A percentile compares a stretch with the other conserved stretches of the same genome.
These are phyloP conservation scores for Drosophila teissieri DNA, from an alignment of 1,140 invertebrate species.

Conservation along the genomic window DNA sequence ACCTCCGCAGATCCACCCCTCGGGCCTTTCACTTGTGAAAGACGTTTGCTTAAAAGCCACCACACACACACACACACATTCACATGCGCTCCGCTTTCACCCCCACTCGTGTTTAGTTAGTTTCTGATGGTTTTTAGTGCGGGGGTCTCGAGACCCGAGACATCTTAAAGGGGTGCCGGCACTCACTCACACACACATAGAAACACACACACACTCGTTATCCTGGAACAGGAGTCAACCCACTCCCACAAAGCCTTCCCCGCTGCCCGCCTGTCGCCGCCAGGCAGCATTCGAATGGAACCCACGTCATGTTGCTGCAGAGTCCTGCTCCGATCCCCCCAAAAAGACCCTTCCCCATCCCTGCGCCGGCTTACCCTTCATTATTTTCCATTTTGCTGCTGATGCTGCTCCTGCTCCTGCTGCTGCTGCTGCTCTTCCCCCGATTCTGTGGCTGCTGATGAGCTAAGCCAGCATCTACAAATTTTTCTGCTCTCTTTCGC, in stretches of 20 bases:
- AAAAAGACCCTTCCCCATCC: conserved; percentile 1
- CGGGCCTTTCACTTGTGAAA: conserved; percentile 77
- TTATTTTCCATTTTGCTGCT: conserved; percentile 55
- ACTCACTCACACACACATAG: conserved; percentile 22
- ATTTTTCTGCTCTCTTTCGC: conserved; percentile 65
- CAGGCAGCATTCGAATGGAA: conserved; percentile 77
- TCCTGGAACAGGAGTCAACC: conserved; percentile 21
- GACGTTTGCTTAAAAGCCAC: conserved; percentile 82
- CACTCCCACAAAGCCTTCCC: conserved; percentile 6
- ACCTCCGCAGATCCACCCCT: conserved; percentile 32
- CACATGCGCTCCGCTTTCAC: conserved; percentile 12
- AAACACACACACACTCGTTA: neutral
- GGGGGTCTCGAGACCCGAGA: conserved; percentile 53
- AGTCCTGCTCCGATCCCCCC: conserved; percentile 17
- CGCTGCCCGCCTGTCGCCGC: conserved; percentile 59
- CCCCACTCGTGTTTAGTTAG: conserved; percentile 70
- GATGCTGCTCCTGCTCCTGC: conserved; percentile 1
- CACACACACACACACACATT: conserved; percentile 37
- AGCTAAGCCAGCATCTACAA: conserved; percentile 63
- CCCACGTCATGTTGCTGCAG: conserved; percentile 64
- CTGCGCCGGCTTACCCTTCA: conserved; percentile 58
- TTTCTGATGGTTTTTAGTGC: conserved; percentile 80
- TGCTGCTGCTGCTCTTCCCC: conserved; percentile 13
- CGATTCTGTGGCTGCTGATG: conserved; percentile 52
- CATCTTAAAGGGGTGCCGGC: conserved; percentile 77